phyloP scores from a whole-genome alignment of 2,797 vertebrate genomes.

The Cyprinella venusta region DNA sequence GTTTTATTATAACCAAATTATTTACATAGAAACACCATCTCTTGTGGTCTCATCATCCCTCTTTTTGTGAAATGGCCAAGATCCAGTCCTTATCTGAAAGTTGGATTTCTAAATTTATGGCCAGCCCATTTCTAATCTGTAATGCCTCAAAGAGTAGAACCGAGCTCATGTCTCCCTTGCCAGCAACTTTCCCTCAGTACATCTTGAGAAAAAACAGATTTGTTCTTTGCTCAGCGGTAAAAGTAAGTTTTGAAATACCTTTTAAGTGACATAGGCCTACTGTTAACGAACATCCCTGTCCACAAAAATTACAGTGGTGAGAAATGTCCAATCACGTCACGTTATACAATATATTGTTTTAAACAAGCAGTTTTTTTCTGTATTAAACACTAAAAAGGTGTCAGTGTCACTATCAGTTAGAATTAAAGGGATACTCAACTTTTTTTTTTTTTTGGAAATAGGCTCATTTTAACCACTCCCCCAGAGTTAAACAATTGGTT shows the following conservation, averaged over 20 bases:
- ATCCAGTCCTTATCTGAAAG: conserved; percentile 14
- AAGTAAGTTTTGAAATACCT: background rate
- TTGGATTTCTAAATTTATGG: conserved; percentile 1
- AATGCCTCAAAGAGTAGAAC: conserved; percentile 3
- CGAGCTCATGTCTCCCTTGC: background rate
- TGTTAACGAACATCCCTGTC: background rate
- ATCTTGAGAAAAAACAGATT: background rate
- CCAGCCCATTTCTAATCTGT: background rate
- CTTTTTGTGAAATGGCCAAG: conserved; percentile 25
- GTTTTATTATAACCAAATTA: conserved; percentile 16
- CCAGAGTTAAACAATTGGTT: too few species aligned
- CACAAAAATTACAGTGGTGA: background rate
- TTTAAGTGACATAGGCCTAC: background rate
- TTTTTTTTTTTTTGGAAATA: too few species aligned
- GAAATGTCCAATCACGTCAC: background rate
- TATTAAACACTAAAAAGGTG: background rate
- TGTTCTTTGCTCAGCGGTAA: background rate
- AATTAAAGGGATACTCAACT: too few species aligned
- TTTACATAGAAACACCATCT: conserved; percentile 23
- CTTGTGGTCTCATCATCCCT: conserved; percentile 17
- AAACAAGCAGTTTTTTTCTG: background rate
- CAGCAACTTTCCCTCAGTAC: background rate
- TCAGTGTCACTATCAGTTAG: background rate
- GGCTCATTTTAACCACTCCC: too few species aligned
- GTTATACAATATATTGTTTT: background rate